These are phyloP conservation scores for Acanthococcus lagerstroemiae DNA, from an alignment of 2,888 invertebrate genomes.

Conservation along the genomic window DNA sequence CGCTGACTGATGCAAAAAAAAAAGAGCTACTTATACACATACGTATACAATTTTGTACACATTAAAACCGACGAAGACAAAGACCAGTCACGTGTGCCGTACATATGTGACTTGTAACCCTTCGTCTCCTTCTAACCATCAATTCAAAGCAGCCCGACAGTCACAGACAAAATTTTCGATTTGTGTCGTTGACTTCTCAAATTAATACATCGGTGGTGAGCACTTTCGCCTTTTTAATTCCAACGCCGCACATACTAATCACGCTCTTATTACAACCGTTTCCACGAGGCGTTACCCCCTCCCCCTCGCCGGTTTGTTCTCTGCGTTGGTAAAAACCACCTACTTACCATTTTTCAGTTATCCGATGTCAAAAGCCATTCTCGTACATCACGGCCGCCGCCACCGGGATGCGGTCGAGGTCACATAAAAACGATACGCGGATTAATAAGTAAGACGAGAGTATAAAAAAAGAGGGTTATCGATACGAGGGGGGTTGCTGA, in stretches of 20 bases:
- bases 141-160: neutral
- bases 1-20: too few species aligned
- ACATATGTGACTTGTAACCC: too few species aligned
- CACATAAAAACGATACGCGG: constrained; percentile 27
- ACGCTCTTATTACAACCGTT: constrained; percentile 20
- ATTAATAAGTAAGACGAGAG: constrained; percentile 27
- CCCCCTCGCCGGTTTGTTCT: neutral
- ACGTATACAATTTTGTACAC: too few species aligned
- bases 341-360: constrained; percentile 26
- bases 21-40: too few species aligned
- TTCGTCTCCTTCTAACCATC: too few species aligned
- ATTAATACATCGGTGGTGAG: constrained; percentile 7
- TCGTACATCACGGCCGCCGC: constrained; percentile 11
- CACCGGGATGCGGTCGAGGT: constrained; percentile 22
- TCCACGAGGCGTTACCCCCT: neutral
- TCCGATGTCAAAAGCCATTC: constrained; percentile 29
- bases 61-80: too few species aligned
- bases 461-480: constrained; percentile 24
- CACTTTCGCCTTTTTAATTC: constrained; percentile 5
- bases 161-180: neutral
- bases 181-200: constrained; percentile 4
- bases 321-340: constrained; percentile 13
- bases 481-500: constrained; percentile 16
- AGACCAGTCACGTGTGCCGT: too few species aligned
- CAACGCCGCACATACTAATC: constrained; percentile 8